A percentile compares a stretch with the other conserved stretches of the same genome.
These are phyloP conservation scores for Anas bahamensis DNA, from an alignment of 2,797 vertebrate species.

Conservation along the genomic window DNA sequence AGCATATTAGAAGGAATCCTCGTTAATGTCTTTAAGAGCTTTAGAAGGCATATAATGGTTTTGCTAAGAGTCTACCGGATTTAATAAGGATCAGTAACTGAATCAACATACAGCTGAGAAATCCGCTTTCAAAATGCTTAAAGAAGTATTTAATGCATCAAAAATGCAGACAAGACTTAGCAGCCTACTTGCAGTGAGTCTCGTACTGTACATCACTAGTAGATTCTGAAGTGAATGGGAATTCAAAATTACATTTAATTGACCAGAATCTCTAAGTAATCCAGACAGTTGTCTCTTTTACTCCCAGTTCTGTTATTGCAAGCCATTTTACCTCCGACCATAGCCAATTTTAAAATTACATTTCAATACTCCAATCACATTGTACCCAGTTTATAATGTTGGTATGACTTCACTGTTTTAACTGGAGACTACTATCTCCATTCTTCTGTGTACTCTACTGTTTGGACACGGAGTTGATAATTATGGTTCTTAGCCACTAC, in stretches of 20 bases:
- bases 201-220: background rate
- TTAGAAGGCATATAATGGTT: background rate
- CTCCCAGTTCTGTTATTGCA: background rate
- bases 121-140: background rate
- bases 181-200: background rate
- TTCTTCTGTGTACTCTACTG: background rate
- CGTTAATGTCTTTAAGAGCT: background rate
- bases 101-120: background rate
- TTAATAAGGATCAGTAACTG: constrained; percentile 38
- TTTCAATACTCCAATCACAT: background rate
- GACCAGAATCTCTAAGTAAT: background rate
- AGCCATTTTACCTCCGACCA: background rate
- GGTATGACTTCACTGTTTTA: background rate
- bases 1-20: background rate
- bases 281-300: background rate
- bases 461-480: background rate
- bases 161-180: background rate
- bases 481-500: background rate
- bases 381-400: background rate
- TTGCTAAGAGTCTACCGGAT: background rate
- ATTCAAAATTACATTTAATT: background rate
- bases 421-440: background rate
- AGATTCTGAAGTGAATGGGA: background rate
- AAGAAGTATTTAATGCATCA: background rate
- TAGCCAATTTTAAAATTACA: background rate